Evolutionary conservation across 2,797 vertebrate genomes (phyloP).

Genomic region (Oryzias dopingdopingensis): DNA sequence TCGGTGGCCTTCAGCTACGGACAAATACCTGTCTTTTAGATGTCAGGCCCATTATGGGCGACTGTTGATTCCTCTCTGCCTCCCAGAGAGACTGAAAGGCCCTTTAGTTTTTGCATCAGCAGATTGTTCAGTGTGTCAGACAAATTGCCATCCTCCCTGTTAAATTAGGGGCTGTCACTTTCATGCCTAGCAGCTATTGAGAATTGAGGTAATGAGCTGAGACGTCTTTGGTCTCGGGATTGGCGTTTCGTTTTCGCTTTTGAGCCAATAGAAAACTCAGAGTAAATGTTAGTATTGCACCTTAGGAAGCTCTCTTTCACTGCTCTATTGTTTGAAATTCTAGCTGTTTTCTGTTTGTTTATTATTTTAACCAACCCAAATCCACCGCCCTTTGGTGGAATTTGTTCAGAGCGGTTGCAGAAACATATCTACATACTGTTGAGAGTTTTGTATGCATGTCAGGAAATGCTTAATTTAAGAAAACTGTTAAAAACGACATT

Average conservation of each 20-base stretch:
- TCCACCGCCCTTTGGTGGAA: too few species aligned
- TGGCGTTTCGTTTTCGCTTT: slow-evolving; percentile 59
- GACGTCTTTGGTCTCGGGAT: slow-evolving; percentile 59
- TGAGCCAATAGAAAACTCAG: slow-evolving; percentile 6
- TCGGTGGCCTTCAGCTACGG: slow-evolving; percentile 43
- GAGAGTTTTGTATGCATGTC: too few species aligned
- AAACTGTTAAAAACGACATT: too few species aligned
- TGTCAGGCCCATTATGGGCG: slow-evolving; percentile 54
- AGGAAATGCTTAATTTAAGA: too few species aligned
- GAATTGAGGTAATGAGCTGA: slow-evolving; percentile 67
- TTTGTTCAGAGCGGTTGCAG: too few species aligned
- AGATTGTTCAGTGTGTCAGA: slow-evolving; percentile 72
- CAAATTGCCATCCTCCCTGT: slow-evolving; percentile 70
- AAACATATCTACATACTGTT: too few species aligned
- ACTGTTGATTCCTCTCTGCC: slow-evolving; percentile 53
- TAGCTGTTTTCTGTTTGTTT: neutral
- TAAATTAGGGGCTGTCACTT: slow-evolving; percentile 76
- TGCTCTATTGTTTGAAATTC: slow-evolving; percentile 13
- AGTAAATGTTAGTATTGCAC: slow-evolving; percentile 20
- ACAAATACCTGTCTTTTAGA: slow-evolving; percentile 63
- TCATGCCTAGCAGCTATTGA: slow-evolving; percentile 52
- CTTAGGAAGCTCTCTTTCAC: slow-evolving; percentile 16
- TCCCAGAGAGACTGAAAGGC: slow-evolving; percentile 65
- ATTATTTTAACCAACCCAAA: too few species aligned
- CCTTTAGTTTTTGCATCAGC: slow-evolving; percentile 73